phyloP scores from a whole-genome alignment of 2,888 invertebrate genomes.

The Zelleria hepariella region DNA sequence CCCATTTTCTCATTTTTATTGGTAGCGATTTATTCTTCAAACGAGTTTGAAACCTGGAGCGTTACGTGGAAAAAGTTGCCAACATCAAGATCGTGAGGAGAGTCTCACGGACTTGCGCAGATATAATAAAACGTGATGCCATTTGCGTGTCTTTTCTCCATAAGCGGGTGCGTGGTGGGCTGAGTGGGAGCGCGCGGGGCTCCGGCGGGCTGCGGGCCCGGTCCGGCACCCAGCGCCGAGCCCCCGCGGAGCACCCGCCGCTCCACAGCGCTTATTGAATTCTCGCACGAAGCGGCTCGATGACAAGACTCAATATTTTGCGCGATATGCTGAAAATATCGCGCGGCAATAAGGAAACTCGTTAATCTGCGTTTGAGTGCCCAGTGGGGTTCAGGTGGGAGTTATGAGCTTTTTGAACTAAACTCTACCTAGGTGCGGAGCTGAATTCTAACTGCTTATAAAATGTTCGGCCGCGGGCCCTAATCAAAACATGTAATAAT shows the following conservation, averaged over 20 bases:
- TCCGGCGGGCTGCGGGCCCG: constrained; percentile 23
- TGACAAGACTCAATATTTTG: constrained; percentile 36
- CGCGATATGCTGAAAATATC: constrained; percentile 16
- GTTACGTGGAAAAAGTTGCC: constrained; percentile 46
- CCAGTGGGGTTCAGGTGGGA: not conserved
- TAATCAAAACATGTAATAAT: not conserved
- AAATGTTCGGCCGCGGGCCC: not conserved
- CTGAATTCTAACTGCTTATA: not conserved
- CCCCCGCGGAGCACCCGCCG: constrained; percentile 28
- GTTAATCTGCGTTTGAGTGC: constrained; percentile 8
- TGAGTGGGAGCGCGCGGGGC: constrained; percentile 31
- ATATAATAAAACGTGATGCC: constrained; percentile 31
- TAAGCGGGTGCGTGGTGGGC: constrained; percentile 40
- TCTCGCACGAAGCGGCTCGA: constrained; percentile 47
- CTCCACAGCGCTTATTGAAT: constrained; percentile 43
- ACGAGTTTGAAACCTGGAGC: constrained; percentile 57
- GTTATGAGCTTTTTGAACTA: constrained; percentile 3
- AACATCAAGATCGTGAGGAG: constrained; percentile 37
- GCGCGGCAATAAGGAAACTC: constrained; percentile 8
- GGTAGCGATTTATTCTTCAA: constrained; percentile 51
- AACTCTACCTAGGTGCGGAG: not conserved
- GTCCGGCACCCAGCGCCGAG: constrained; percentile 10
- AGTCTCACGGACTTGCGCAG: constrained; percentile 45
- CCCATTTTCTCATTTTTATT: constrained; percentile 61
- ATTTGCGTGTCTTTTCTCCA: constrained; percentile 58